Percentiles rank a stretch among this genome's conserved stretches.
These are phyloP conservation scores for Parasteatoda tepidariorum DNA, from an alignment of 1,140 invertebrate species.

Conservation along the genomic window DNA sequence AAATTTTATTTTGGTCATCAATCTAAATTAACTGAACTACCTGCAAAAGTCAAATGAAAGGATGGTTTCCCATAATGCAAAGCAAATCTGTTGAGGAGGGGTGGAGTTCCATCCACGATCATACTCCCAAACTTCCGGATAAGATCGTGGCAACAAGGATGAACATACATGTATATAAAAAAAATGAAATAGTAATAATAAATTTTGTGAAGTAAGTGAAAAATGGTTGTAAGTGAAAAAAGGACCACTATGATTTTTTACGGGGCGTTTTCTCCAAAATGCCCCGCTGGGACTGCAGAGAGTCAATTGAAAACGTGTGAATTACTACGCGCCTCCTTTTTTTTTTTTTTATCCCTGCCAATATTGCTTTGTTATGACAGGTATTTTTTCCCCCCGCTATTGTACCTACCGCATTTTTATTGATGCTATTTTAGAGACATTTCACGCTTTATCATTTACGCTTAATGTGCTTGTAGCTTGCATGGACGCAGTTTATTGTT, in stretches of 20 bases:
- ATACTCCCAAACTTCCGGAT: neutral
- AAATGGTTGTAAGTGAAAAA: slow-evolving; percentile 16
- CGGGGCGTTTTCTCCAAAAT: slow-evolving; percentile 41
- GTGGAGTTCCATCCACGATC: neutral
- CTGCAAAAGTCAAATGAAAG: too few relatives aligned
- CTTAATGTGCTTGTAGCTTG: too few relatives aligned
- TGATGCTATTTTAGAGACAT: neutral
- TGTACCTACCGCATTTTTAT: neutral
- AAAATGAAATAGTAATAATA: neutral
- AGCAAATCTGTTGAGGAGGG: neutral
- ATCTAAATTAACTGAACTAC: neutral
- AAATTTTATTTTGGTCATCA: neutral
- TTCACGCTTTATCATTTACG: neutral
- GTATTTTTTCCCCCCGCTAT: neutral
- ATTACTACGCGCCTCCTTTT: slow-evolving; percentile 15
- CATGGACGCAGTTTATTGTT: too few relatives aligned
- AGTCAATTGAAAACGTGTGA: slow-evolving; percentile 49
- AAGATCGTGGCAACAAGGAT: neutral
- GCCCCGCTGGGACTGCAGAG: slow-evolving; percentile 18
- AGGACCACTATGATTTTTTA: slow-evolving; percentile 33
- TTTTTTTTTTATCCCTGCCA: too few relatives aligned
- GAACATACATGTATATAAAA: neutral
- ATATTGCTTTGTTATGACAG: neutral
- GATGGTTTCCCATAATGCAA: neutral
- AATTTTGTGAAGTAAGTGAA: neutral